These are phyloP conservation scores for Beaufortia kweichowensis DNA, from an alignment of 2,113 vertebrate genomes.

Conservation along the genomic window DNA sequence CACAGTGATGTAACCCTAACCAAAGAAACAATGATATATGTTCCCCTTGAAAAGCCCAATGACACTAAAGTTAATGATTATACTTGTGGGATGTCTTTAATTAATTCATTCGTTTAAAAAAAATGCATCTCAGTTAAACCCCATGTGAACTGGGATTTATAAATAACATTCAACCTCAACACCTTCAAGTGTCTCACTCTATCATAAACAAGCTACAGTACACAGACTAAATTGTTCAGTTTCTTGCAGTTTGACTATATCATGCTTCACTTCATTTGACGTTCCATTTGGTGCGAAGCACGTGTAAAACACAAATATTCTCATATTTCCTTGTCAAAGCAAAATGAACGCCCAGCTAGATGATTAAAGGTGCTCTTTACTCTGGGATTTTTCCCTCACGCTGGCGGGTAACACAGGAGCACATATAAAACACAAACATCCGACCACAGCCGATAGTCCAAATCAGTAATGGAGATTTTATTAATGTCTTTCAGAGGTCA, in stretches of 20 bases:
- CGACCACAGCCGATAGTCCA: constrained; percentile 3
- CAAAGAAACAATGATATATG: neutral
- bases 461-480: constrained; percentile 41
- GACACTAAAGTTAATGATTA: constrained; percentile 39
- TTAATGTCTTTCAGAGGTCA: constrained; percentile 13
- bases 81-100: constrained; percentile 27
- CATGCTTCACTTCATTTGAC: neutral
- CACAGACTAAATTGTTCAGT: neutral
- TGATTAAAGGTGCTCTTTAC: constrained; percentile 21
- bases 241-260: constrained; percentile 8
- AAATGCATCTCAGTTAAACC: constrained; percentile 32
- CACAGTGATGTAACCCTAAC: neutral
- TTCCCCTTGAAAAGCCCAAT: constrained; percentile 16
- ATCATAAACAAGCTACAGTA: constrained; percentile 8
- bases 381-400: neutral
- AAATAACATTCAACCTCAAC: constrained; percentile 19
- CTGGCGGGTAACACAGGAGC: neutral
- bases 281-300: neutral
- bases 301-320: constrained; percentile 31
- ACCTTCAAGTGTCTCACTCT: constrained; percentile 22
- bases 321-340: constrained; percentile 15
- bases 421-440: constrained; percentile 1
- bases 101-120: constrained; percentile 12
- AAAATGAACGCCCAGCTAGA: constrained; percentile 10
- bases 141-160: neutral